Conservation (phyloP, 1,140 invertebrate species). For the Bombus soroeensis region DNA sequence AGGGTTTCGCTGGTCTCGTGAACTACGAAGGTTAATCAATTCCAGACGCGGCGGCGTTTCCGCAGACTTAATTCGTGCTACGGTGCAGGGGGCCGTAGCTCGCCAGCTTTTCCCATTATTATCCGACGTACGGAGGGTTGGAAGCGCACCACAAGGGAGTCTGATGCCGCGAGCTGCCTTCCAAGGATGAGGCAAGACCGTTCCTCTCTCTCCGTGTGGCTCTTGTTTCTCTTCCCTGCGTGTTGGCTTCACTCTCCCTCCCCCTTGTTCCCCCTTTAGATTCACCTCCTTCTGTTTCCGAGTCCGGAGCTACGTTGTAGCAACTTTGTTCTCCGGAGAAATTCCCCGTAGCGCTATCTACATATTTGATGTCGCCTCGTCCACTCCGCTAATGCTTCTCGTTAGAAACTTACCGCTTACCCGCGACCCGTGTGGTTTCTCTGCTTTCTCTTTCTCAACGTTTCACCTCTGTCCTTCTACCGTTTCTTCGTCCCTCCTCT, state of each 20-base stretch:
- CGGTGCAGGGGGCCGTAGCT: slow-evolving; percentile 36
- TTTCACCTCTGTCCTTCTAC: no score
- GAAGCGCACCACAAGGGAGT: slow-evolving; percentile 64
- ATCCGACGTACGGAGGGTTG: slow-evolving; percentile 60
- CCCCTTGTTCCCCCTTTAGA: not conserved
- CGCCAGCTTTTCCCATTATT: slow-evolving; percentile 66
- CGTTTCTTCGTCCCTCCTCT: not conserved
- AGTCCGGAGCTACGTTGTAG: slow-evolving; percentile 55
- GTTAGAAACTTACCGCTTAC: slow-evolving; percentile 74
- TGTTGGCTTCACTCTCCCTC: not conserved
- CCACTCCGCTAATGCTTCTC: slow-evolving; percentile 75
- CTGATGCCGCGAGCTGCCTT: slow-evolving; percentile 64
- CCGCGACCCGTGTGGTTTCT: slow-evolving; percentile 56
- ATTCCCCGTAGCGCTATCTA: slow-evolving; percentile 76
- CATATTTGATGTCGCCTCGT: slow-evolving; percentile 77
- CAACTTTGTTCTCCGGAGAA: slow-evolving; percentile 72
- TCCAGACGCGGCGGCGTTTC: slow-evolving; percentile 65
- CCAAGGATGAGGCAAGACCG: slow-evolving; percentile 59
- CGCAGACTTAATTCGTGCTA: slow-evolving; percentile 65
- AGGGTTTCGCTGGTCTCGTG: not conserved
- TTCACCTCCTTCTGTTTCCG: slow-evolving; percentile 48
- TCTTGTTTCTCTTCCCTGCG: not conserved
- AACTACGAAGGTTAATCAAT: slow-evolving; percentile 64
- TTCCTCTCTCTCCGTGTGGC: not conserved
- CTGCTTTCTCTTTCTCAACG: slow-evolving; percentile 12